Evolutionary conservation across 2,888 invertebrate genomes (phyloP).

Genomic region (Leptopterna dolabrata): DNA sequence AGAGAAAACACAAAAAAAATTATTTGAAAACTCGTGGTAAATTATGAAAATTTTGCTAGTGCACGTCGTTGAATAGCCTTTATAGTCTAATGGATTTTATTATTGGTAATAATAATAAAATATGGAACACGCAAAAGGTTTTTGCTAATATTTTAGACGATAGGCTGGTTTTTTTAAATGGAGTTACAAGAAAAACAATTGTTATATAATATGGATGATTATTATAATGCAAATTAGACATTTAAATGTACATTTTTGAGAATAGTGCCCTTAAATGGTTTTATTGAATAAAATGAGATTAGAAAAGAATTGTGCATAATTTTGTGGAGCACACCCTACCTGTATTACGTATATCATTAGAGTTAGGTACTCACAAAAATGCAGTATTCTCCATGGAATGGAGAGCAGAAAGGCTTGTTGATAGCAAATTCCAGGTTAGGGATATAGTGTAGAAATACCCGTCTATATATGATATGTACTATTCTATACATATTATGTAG

Average conservation of each 20-base stretch:
- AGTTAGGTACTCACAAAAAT: no score
- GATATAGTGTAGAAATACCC: no score
- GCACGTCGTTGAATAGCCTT: constrained; percentile 19
- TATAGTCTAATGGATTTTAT: neutral
- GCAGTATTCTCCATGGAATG: no score
- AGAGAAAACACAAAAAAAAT: neutral
- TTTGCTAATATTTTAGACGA: constrained; percentile 22
- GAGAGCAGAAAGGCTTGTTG: no score
- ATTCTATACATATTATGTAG: no score
- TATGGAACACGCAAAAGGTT: neutral
- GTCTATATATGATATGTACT: no score
- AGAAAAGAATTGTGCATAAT: neutral
- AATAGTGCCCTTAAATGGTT: constrained; percentile 50
- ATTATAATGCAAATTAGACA: constrained; percentile 9
- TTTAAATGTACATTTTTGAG: constrained; percentile 51
- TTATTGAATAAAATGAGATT: constrained; percentile 46
- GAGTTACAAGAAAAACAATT: neutral
- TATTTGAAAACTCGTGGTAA: neutral
- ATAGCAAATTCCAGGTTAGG: no score
- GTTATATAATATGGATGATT: constrained; percentile 21
- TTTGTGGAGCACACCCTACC: no score
- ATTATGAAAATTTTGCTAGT: neutral
- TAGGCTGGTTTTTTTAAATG: constrained; percentile 25
- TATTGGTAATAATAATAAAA: neutral
- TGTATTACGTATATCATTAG: no score